A percentile compares a stretch with the other conserved stretches of the same genome.
These are phyloP conservation scores for Cataglyphis hispanica DNA, from an alignment of 1,140 invertebrate genomes.

Conservation along the genomic window DNA sequence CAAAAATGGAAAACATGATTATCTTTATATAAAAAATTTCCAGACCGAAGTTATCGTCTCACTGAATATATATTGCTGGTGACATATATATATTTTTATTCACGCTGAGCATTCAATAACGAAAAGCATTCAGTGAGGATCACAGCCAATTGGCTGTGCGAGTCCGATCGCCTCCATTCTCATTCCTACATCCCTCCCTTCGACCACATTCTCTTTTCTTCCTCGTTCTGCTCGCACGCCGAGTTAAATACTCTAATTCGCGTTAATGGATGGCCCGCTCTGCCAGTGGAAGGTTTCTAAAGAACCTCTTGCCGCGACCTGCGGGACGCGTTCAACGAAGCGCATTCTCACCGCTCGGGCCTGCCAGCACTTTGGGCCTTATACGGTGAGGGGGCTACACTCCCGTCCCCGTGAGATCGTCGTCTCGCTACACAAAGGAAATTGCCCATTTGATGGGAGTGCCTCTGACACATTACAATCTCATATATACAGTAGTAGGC, in stretches of 20 bases:
- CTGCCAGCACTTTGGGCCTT: constrained; percentile 5
- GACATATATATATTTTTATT: background rate
- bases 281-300: constrained; percentile 77
- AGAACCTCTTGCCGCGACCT: constrained; percentile 70
- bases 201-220: constrained; percentile 36
- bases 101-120: constrained; percentile 15
- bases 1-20: background rate
- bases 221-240: constrained; percentile 58
- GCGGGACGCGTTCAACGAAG: constrained; percentile 19
- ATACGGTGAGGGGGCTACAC: background rate
- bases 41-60: background rate
- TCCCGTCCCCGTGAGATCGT: constrained; percentile 30
- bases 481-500: constrained; percentile 15
- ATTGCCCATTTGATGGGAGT: constrained; percentile 52
- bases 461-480: constrained; percentile 16
- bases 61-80: background rate
- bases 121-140: constrained; percentile 37
- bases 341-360: constrained; percentile 22
- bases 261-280: constrained; percentile 82
- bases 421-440: constrained; percentile 40
- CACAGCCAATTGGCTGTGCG: constrained; percentile 40
- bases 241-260: constrained; percentile 83
- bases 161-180: constrained; percentile 59
- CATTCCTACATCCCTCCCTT: constrained; percentile 31
- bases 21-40: background rate